Base-by-base conservation (phyloP, 2,113 vertebrate genomes). In the Naja naja region DNA sequence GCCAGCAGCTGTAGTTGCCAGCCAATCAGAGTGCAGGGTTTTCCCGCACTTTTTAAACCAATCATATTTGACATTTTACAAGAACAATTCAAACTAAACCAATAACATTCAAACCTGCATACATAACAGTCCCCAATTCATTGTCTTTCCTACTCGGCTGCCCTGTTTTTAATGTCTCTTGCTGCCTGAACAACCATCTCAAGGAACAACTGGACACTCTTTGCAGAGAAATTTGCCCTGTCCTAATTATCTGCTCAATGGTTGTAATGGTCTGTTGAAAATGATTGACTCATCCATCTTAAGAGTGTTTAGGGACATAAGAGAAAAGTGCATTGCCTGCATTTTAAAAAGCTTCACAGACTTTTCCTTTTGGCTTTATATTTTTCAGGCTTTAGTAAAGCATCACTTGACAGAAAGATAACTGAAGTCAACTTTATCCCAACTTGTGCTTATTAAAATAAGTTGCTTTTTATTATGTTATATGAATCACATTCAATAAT, bases 261-360 rank as follows among this genome's bases (percentile, higher is more conserved):
- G 25, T 87, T 49, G 85, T 9, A 88, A 89, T 47, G 89, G 14
- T 69, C 30, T 85, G 0, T 81, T 94, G 45, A 87, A 88, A 39
- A 90, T 85, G 16, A 92, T 90, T 86, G 3, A 54, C 18, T 81
- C 9, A 88, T 89, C 74, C 69, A 60, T 92, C 39, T 91, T 88
- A 92, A 60, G 6, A 86, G 90, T 92, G n/a, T 58, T 86, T 85
- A 88, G 30, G 6, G 10, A 90, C 27, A 39, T 20, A 85, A 92
- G 52, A 94, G 7, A 94, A 92, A 39, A 88, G 14, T 92, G 18
- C 14, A 92, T 90, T 87, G 94, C 90, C n/a, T 88, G 45, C 30
- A 85, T 92, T 89, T 93, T 30, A 89, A 90, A 85, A 92, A 60
- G 55, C 87, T 22, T 87, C 30, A 39, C 93, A 93, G 20, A 81